Percentiles rank a stretch among this genome's conserved stretches.
Conservation (phyloP, 2,888 invertebrate species). For the Elgonia sp. region DNA sequence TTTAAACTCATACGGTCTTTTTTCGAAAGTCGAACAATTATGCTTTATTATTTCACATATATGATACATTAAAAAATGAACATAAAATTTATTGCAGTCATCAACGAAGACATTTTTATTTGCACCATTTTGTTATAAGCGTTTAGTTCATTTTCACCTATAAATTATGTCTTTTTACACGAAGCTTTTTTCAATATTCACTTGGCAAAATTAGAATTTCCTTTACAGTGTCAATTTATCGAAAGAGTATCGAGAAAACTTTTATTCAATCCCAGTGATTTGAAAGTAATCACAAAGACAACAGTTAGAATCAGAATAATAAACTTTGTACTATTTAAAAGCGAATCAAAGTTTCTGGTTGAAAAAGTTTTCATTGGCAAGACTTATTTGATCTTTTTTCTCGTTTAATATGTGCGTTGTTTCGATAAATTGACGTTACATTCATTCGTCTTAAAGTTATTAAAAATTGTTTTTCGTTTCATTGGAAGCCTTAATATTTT, state of each 20-base stretch:
- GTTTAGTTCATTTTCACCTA: conserved; percentile 50
- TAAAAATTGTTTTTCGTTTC: conserved; percentile 47
- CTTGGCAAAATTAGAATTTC: conserved; percentile 58
- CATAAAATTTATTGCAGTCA: conserved; percentile 5
- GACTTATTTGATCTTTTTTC: conserved; percentile 6
- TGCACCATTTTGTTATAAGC: conserved; percentile 29
- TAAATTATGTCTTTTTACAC: conserved; percentile 57
- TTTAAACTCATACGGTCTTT: no score
- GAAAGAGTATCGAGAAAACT: no score
- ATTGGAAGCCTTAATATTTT: conserved; percentile 59
- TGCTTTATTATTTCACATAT: conserved; percentile 1
- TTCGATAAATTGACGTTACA: conserved; percentile 65
- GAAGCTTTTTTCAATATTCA: conserved; percentile 51
- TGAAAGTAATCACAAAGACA: no score
- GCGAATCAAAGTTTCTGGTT: conserved; percentile 23
- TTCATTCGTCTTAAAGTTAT: conserved; percentile 53
- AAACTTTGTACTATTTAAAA: conserved; percentile 32
- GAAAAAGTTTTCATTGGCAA: conserved; percentile 3
- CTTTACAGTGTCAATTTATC: conserved; percentile 55
- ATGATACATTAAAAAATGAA: conserved; percentile 1
- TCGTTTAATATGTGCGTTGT: neutral
- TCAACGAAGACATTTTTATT: conserved; percentile 25
- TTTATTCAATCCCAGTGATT: no score
- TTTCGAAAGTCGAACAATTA: conserved; percentile 8
- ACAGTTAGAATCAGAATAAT: no score